Conservation (phyloP, 2,797 vertebrate species). For the Hylomyscus alleni region DNA sequence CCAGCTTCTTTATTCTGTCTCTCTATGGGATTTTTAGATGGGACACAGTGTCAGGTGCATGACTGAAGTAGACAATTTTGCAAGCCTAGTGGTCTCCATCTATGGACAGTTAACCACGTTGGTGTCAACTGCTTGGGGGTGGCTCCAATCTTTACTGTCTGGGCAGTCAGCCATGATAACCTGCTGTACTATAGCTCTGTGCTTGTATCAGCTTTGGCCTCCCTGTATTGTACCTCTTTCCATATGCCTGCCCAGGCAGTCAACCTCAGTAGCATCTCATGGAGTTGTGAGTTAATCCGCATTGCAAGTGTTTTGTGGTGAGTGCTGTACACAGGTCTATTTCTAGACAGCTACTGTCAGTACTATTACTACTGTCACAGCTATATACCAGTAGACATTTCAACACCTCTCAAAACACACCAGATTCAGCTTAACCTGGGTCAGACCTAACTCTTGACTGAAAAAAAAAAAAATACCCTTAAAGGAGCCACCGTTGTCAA, state of each 20-base stretch:
- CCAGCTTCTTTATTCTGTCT: neutral
- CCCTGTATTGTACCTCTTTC: neutral
- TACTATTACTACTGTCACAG: too few relatives aligned
- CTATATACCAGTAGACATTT: neutral
- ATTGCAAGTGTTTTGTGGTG: accelerated
- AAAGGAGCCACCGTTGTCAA: neutral
- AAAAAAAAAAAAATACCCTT: neutral
- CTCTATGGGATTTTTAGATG: neutral
- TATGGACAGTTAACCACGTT: neutral
- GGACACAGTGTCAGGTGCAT: neutral
- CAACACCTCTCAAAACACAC: neutral
- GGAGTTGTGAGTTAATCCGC: neutral
- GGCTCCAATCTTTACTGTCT: neutral
- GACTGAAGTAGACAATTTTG: neutral
- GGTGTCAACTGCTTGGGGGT: neutral
- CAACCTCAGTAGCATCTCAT: neutral
- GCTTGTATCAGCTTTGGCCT: neutral
- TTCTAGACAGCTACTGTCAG: too few relatives aligned
- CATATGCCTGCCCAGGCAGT: too few relatives aligned
- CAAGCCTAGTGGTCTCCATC: neutral
- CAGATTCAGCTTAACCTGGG: neutral
- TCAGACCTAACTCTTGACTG: neutral
- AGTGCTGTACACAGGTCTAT: too few relatives aligned
- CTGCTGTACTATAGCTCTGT: neutral
- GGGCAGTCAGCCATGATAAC: neutral